Conservation (phyloP, 92 coral and sea anemone species). For the Montipora capitata region DNA sequence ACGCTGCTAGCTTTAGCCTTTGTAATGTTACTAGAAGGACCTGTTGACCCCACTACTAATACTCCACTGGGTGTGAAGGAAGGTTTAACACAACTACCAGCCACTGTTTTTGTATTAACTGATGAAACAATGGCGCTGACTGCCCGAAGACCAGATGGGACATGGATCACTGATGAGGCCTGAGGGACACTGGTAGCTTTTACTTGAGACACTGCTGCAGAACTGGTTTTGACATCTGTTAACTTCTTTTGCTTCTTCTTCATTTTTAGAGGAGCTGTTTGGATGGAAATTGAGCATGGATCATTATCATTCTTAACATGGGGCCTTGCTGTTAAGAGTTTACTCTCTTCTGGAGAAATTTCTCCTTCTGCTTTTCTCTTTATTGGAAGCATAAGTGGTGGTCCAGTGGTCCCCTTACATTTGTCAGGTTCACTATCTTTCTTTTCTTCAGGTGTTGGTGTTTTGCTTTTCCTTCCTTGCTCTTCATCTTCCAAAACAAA, state of each 20-base stretch:
- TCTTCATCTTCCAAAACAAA: constrained; percentile 55
- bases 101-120: neutral
- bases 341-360: neutral
- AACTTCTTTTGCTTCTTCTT: constrained; percentile 63
- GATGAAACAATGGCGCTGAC: neutral
- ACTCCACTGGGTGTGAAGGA: constrained; percentile 6
- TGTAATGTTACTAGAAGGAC: neutral
- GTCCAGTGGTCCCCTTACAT: constrained; percentile 15
- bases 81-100: neutral
- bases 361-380: constrained; percentile 52
- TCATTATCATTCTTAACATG: neutral
- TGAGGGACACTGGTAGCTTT: neutral
- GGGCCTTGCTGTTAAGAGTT: constrained; percentile 1
- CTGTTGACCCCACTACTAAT: neutral
- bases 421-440: constrained; percentile 50
- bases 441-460: neutral
- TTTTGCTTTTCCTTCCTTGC: neutral
- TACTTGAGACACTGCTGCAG: constrained; percentile 11
- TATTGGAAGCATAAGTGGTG: constrained; percentile 16
- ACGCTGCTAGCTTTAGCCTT: neutral
- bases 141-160: constrained; percentile 24
- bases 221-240: neutral
- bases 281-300: constrained; percentile 59
- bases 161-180: constrained; percentile 6
- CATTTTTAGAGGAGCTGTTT: constrained; percentile 53